Evolutionary conservation across 2,888 invertebrate species (phyloP), one percentile per base, ranked within the genome.

Genomic region (Prionchulus punctatus): DNA sequence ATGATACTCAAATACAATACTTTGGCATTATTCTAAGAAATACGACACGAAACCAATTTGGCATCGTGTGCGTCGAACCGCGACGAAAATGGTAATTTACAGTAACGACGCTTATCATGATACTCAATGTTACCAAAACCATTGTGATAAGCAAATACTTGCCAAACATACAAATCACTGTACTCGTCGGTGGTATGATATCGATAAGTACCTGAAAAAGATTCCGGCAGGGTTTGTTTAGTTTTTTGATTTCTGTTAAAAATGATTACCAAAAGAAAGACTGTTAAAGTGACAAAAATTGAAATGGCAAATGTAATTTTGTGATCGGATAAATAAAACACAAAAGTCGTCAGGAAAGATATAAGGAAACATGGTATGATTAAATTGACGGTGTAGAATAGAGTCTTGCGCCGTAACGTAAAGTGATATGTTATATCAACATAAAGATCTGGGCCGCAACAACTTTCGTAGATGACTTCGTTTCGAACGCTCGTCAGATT

Each of bases 101-200:
- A 1, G 70, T 65, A 49, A 67, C 60, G 49, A 67, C 64, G 0
- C 66, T 63, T 1, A 65, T 30, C 15, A 59, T n/a, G 1, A 65
- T 67, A 2, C 64, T 66, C 21, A 67, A 55, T 0, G 65, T 63
- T 43, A 69, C 67, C 4, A 67, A 59, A 23, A 69, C 63, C 67
- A 69, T 67, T 2, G 69, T 69, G 2, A 67, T 67, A 53, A 69
- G 65, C 30, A 69, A 59, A 59, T 69, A 69, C 30, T 67, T 63
- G n/a, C 67, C 69, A 54, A 70, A 69, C 68, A 69, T 68, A 18
- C 70, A 70, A 53, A 70, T 65, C 15, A 70, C 69, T 28, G 69
- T 60, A 15, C 65, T 65, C 36, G 69, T 69, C 0, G 69, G 69
- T 1, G 69, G 69, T 61, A 68, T 69, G 15, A 69, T 51, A 45